Evolutionary conservation across 2,888 invertebrate genomes (phyloP).

Genomic region (Andrena dorsata): DNA sequence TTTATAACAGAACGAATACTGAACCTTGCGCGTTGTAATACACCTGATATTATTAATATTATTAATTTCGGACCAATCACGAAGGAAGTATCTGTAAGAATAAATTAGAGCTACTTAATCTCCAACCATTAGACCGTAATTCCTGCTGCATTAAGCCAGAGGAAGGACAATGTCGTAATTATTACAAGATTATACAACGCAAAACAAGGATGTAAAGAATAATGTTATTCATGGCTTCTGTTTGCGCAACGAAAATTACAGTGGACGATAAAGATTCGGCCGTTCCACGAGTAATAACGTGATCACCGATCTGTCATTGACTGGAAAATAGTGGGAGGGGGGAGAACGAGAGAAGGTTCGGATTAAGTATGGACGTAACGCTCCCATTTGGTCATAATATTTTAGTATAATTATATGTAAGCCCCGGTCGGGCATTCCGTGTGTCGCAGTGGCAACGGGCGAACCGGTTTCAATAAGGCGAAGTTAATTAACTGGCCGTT

Average conservation of each 20-base stretch:
- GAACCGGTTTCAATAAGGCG: conserved; percentile 80
- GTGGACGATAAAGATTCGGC: neutral
- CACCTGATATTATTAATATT: too few relatives aligned
- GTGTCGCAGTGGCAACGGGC: conserved; percentile 61
- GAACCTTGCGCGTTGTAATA: too few relatives aligned
- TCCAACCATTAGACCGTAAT: neutral
- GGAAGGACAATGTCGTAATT: neutral
- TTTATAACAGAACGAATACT: too few relatives aligned
- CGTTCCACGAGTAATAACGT: conserved; percentile 4
- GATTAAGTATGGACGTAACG: conserved; percentile 64
- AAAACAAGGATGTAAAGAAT: neutral
- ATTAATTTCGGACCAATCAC: too few relatives aligned
- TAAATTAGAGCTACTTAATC: too few relatives aligned
- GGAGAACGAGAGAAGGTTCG: neutral
- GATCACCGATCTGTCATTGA: conserved; percentile 7
- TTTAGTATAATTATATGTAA: conserved; percentile 77
- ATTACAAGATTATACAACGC: neutral
- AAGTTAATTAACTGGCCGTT: conserved; percentile 80
- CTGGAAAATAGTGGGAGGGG: neutral
- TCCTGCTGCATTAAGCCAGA: neutral
- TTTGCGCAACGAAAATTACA: neutral
- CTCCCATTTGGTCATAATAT: conserved; percentile 73
- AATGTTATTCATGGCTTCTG: neutral
- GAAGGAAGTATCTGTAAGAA: too few relatives aligned
- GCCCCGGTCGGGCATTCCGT: conserved; percentile 51